Evolutionary conservation across 2,797 vertebrate genomes (phyloP), one percentile per base, ranked within the genome.

Genomic region (Acrossocheilus wenchowensis): DNA sequence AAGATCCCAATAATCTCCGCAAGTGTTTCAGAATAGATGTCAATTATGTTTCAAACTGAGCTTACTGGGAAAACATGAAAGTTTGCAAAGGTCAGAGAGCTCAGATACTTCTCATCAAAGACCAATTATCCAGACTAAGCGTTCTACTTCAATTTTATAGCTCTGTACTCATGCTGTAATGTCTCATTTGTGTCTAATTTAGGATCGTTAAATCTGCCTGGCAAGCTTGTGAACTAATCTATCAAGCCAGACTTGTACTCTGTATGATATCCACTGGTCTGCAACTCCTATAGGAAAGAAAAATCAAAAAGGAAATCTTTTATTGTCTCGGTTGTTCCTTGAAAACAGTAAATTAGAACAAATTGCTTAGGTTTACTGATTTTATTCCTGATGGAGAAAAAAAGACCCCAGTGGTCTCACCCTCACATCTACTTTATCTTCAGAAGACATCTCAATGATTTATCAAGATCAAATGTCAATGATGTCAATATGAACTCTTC

Each of bases 171-270:
- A 78, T n/a, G 77, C 77, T 62, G 21, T 78, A 78, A 62, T 43
- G 54, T 60, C 34, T 78, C 52, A 60, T 78, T 78, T 78, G 52
- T n/a, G 11, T 78, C 36, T 60, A 78, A 39, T 57, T 57, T 34
- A 57, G 30, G 30, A 60, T 77, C 19, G 17, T 54, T 77, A 23
- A 77, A 34, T 54, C 48, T 78, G 77, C 50, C 21, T 57, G 34
- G 6, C 21, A 36, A 39, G 15, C 43, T 64, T 6, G 15, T 79
- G 52, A 57, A 26, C 43, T 78, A 39, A 78, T 78, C 6, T 15
- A 60, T 57, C 30, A 77, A 54, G 54, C 21, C 6, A 15, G 30
- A 78, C 19, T 39, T 36, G 50, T 54, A 48, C 19, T 19, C 7
- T 36, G 14, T 5, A n/a, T n/a, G 10, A 72, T 39, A 72, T 52